These are phyloP conservation scores for Microtus richardsoni DNA, from an alignment of 2,113 vertebrate genomes.

Conservation along the genomic window DNA sequence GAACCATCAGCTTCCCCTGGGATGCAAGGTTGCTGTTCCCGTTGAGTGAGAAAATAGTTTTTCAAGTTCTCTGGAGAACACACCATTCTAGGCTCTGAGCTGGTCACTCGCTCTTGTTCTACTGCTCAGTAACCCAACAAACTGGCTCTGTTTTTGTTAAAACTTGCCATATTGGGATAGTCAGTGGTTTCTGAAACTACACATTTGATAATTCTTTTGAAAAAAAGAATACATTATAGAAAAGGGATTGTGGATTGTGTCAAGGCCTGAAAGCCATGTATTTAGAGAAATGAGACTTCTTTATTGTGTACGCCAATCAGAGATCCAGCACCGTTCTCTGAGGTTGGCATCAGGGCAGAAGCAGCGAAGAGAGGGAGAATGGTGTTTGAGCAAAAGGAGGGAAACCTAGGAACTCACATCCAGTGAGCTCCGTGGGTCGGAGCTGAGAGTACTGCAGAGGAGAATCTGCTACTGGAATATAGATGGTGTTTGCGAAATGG, in stretches of 20 bases:
- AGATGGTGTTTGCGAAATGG: conserved; percentile 33
- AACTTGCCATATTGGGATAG: background rate
- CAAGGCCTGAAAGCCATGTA: background rate
- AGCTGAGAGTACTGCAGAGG: background rate
- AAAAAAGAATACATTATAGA: background rate
- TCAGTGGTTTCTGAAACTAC: background rate
- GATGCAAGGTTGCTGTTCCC: accelerated
- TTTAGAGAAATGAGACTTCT: background rate
- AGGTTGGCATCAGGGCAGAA: too few relatives aligned
- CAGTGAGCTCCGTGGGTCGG: background rate
- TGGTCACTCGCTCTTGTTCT: background rate
- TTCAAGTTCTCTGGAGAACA: background rate
- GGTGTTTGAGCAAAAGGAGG: background rate
- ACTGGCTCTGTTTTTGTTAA: background rate
- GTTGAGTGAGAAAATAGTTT: background rate
- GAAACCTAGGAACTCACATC: background rate
- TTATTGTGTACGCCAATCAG: accelerated
- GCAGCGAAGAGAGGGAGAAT: background rate
- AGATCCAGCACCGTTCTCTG: background rate
- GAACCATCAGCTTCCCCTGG: background rate
- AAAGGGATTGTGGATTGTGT: background rate
- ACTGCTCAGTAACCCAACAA: background rate
- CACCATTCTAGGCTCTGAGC: background rate
- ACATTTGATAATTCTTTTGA: background rate
- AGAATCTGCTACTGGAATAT: background rate